Percentiles rank a stretch among this genome's conserved stretches.
Evolutionary conservation across 2,888 invertebrate species (phyloP).

Genomic region (Diabrotica balteata): DNA sequence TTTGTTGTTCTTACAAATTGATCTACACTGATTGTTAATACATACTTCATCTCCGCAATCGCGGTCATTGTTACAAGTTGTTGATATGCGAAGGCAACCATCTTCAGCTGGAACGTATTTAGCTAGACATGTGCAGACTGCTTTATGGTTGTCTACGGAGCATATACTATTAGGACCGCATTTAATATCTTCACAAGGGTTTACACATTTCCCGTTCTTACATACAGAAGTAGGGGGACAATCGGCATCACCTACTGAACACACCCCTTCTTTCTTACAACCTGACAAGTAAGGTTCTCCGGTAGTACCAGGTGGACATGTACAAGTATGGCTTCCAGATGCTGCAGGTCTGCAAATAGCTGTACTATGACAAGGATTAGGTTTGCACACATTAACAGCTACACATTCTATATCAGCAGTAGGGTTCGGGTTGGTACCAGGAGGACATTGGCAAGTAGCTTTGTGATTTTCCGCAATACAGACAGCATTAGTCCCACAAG

Average conservation of each 20-base stretch:
- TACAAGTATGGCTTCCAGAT: constrained; percentile 77
- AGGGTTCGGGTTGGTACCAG: constrained; percentile 82
- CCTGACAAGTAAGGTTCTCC: constrained; percentile 80
- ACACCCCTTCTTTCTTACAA: constrained; percentile 81
- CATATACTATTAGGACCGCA: constrained; percentile 86
- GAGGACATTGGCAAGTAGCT: constrained; percentile 84
- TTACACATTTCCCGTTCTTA: constrained; percentile 73
- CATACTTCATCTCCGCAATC: constrained; percentile 85
- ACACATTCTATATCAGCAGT: constrained; percentile 84
- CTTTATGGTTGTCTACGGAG: constrained; percentile 76
- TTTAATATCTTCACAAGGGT: constrained; percentile 78
- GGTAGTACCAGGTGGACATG: constrained; percentile 77
- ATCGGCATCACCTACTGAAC: constrained; percentile 74
- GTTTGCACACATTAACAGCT: constrained; percentile 73
- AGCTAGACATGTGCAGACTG: constrained; percentile 80
- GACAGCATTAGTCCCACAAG: constrained; percentile 87
- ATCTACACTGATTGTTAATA: constrained; percentile 82
- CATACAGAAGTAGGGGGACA: constrained; percentile 81
- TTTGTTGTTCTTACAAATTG: constrained; percentile 76
- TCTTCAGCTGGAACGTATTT: constrained; percentile 76
- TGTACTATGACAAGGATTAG: constrained; percentile 81
- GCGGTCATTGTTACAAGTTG: constrained; percentile 71
- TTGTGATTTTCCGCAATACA: constrained; percentile 87
- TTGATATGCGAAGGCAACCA: constrained; percentile 76
- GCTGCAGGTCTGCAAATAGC: constrained; percentile 75